These are phyloP conservation scores for Macropus fuliginosus DNA, from an alignment of 2,797 vertebrate species.

Conservation along the genomic window DNA sequence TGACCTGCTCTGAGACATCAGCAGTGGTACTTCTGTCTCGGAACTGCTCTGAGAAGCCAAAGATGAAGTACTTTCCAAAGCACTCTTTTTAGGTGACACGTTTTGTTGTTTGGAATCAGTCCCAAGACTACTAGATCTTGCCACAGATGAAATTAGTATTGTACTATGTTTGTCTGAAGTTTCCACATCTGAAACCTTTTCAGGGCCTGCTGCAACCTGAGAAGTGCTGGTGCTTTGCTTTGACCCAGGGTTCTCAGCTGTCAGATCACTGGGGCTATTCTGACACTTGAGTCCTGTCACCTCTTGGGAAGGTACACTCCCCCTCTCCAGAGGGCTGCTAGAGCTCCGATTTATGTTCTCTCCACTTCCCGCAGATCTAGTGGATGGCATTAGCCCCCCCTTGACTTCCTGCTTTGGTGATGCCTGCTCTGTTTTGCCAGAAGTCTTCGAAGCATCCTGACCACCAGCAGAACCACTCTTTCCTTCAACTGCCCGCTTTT, in stretches of 20 bases:
- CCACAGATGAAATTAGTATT: conserved; percentile 69
- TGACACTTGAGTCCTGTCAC: conserved; percentile 3
- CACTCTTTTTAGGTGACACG: conserved; percentile 76
- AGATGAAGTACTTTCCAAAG: conserved; percentile 57
- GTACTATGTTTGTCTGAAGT: conserved; percentile 75
- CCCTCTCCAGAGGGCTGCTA: neutral
- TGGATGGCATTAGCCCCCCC: neutral
- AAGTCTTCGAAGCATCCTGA: conserved; percentile 77
- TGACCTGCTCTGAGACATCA: conserved; percentile 47
- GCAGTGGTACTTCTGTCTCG: conserved; percentile 64
- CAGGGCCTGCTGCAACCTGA: conserved; percentile 65
- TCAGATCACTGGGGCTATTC: conserved; percentile 53
- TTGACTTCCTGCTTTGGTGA: conserved; percentile 74
- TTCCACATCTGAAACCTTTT: conserved; percentile 66
- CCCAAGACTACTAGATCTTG: conserved; percentile 76
- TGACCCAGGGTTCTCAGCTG: conserved; percentile 10
- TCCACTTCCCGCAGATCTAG: conserved; percentile 52
- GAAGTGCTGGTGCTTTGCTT: conserved; percentile 67
- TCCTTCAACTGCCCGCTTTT: conserved; percentile 83
- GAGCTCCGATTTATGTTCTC: conserved; percentile 41
- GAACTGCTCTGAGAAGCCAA: conserved; percentile 57
- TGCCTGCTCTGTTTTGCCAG: conserved; percentile 69
- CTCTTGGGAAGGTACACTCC: neutral
- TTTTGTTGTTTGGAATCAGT: conserved; percentile 79
- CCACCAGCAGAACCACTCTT: conserved; percentile 77